Evolutionary conservation across 2,797 vertebrate species (phyloP).

Genomic region (Thunnus albacares): DNA sequence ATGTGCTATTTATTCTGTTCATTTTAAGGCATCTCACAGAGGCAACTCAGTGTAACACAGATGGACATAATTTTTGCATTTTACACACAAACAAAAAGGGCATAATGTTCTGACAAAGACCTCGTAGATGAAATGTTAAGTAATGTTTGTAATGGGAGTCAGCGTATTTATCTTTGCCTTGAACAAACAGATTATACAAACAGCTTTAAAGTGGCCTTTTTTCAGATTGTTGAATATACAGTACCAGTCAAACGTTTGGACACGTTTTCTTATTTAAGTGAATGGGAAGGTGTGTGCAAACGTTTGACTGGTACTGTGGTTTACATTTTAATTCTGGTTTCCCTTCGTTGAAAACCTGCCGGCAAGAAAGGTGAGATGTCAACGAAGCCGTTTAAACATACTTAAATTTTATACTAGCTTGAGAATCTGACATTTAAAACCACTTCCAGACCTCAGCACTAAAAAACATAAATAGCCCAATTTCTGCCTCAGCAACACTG

Average conservation of each 20-base stretch:
- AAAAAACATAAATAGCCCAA: neutral
- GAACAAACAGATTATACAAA: too few species aligned
- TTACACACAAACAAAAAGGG: neutral
- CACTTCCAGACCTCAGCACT: neutral
- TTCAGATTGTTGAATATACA: neutral
- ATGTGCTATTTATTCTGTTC: neutral
- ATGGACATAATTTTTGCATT: neutral
- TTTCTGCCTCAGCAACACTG: neutral
- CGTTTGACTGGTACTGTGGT: too few species aligned
- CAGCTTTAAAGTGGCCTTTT: neutral
- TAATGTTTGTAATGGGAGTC: neutral
- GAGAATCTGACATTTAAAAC: neutral
- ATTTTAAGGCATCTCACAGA: neutral
- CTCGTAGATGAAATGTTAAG: neutral
- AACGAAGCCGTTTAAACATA: neutral
- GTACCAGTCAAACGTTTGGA: too few species aligned
- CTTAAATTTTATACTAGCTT: neutral
- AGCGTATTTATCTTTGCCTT: neutral
- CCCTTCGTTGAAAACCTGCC: neutral
- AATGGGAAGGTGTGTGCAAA: too few species aligned
- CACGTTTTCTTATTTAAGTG: too few species aligned
- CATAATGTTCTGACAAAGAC: neutral
- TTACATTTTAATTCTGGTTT: neutral
- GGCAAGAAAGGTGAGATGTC: neutral
- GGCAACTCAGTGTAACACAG: neutral